These are phyloP conservation scores for Drosophila gaucha DNA, from an alignment of 2,888 invertebrate genomes.

Conservation along the genomic window DNA sequence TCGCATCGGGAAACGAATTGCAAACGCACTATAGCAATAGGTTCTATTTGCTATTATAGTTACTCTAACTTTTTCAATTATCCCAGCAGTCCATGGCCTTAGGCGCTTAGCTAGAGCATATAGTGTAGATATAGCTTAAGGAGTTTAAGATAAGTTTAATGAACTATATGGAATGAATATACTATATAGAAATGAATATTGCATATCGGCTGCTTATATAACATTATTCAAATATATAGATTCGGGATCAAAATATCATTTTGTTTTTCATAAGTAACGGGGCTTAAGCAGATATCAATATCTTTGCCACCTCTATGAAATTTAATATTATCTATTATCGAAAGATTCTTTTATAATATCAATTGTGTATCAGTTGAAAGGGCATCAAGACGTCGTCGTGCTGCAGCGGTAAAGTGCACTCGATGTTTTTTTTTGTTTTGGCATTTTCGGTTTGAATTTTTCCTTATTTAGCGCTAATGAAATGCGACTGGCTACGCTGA, in stretches of 20 bases:
- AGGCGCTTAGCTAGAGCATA: background rate
- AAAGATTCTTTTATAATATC: background rate
- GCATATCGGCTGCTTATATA: too few relatives aligned
- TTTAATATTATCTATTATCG: background rate
- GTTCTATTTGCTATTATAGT: background rate
- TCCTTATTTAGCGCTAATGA: slow-evolving; percentile 76
- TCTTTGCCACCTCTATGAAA: too few relatives aligned
- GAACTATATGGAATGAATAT: too few relatives aligned
- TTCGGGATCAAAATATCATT: too few relatives aligned
- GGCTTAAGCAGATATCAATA: too few relatives aligned
- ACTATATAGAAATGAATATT: too few relatives aligned
- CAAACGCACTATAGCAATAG: slow-evolving; percentile 29
- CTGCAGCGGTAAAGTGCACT: background rate
- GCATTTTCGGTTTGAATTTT: slow-evolving; percentile 61
- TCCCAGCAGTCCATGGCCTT: background rate
- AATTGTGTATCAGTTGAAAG: background rate
- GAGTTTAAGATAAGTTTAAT: too few relatives aligned
- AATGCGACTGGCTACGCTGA: slow-evolving; percentile 68
- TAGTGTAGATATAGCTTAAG: background rate
- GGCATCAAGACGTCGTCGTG: background rate
- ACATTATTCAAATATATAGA: too few relatives aligned
- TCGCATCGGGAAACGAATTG: slow-evolving; percentile 57
- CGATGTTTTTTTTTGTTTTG: background rate
- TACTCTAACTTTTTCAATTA: background rate
- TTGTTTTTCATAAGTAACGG: too few relatives aligned